phyloP scores from a whole-genome alignment of 1,140 invertebrate species.

The Euura lappo region DNA sequence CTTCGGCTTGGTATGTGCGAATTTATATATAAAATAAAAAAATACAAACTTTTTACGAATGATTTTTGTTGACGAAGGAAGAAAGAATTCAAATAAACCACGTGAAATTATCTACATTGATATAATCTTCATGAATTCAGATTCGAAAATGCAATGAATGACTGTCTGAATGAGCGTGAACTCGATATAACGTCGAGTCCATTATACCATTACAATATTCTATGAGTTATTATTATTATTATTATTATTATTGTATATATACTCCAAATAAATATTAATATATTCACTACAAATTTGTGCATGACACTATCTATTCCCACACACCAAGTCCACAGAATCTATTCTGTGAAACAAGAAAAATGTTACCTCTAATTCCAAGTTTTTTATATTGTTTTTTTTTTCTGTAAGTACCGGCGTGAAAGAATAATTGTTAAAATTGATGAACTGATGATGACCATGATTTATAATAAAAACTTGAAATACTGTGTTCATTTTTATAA shows the following conservation, averaged over 20 bases:
- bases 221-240: no score
- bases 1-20: neutral
- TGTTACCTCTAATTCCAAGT: neutral
- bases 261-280: neutral
- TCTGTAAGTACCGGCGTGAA: no score
- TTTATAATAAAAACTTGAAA: conserved; percentile 21
- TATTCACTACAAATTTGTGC: neutral
- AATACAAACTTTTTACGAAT: neutral
- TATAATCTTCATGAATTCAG: neutral
- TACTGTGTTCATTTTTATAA: conserved; percentile 26
- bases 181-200: no score
- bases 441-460: neutral
- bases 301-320: neutral
- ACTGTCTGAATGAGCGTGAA: no score
- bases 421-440: neutral
- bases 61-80: neutral
- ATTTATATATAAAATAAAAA: neutral
- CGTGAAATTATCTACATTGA: neutral
- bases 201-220: no score
- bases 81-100: neutral
- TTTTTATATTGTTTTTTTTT: neutral
- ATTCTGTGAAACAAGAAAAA: neutral
- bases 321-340: neutral
- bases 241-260: no score
- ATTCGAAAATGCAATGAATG: neutral